Percentiles rank a stretch among this genome's conserved stretches.
phyloP scores from a whole-genome alignment of 2,113 vertebrate genomes.

The Harpagus bidentatus region DNA sequence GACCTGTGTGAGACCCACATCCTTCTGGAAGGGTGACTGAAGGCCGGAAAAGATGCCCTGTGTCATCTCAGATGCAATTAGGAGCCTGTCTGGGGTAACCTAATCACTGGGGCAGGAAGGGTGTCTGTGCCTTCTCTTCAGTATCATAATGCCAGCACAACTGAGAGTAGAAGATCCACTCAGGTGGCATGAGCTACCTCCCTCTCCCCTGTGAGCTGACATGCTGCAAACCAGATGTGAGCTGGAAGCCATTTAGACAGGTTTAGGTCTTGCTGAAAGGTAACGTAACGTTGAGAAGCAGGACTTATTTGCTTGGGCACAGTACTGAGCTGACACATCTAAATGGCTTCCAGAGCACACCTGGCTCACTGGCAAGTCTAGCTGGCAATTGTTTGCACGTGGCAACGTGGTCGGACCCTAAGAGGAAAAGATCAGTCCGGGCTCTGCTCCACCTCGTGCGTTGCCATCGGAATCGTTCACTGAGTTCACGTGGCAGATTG shows the following conservation, averaged over 20 bases:
- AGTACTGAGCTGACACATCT: background rate
- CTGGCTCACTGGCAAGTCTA: background rate
- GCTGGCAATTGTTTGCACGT: background rate
- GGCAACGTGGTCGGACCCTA: background rate
- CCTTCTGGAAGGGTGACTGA: background rate
- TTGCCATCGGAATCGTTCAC: background rate
- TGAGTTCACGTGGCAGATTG: background rate
- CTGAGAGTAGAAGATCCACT: background rate
- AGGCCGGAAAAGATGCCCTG: background rate
- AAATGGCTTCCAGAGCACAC: conserved; percentile 2
- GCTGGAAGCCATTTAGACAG: background rate
- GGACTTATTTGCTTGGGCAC: background rate
- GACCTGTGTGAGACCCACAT: background rate
- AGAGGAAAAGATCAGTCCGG: background rate
- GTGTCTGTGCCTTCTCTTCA: background rate
- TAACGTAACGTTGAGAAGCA: background rate
- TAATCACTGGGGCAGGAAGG: background rate
- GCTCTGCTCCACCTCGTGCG: background rate
- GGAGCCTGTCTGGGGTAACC: background rate
- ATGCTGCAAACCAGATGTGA: background rate
- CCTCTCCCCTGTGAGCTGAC: background rate
- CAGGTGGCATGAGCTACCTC: background rate
- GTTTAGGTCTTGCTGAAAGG: conserved; percentile 2
- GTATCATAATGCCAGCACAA: background rate
- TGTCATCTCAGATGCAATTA: background rate